Conservation (phyloP, 2,113 vertebrate genomes). For the Tonatia bakeri region DNA sequence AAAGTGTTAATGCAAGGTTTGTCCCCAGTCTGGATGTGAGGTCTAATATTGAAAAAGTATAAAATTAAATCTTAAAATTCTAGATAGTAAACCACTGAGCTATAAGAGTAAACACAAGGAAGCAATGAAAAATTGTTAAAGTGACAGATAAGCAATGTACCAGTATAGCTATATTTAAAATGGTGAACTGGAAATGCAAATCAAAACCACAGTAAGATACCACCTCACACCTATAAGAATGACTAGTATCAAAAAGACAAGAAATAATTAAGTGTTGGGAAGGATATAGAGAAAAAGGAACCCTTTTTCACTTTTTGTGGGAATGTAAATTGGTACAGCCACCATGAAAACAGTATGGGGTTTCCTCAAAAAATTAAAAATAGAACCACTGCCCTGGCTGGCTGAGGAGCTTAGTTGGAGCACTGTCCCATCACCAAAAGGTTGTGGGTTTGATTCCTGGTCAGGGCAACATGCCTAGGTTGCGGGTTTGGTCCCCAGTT, state of each 20-base stretch:
- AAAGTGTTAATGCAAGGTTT: background rate
- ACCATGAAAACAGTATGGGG: background rate
- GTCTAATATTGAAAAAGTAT: constrained; percentile 16
- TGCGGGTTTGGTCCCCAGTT: no score
- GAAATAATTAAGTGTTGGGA: background rate
- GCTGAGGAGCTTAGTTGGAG: no score
- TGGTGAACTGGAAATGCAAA: background rate
- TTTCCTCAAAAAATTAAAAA: background rate
- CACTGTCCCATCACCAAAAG: no score
- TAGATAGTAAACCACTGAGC: background rate
- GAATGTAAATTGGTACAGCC: background rate
- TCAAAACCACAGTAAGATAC: background rate
- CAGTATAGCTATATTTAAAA: constrained; percentile 12
- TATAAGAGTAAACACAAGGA: constrained; percentile 6
- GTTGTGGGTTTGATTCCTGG: no score
- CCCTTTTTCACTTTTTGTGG: background rate
- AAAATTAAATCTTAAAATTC: constrained; percentile 19
- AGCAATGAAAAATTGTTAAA: background rate
- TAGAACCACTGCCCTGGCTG: background rate
- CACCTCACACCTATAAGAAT: background rate
- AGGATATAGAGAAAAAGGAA: background rate
- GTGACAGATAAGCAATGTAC: background rate
- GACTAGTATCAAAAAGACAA: background rate
- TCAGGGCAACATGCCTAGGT: no score
- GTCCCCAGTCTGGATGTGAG: background rate